Evolutionary conservation across 2,113 vertebrate species (phyloP).

Genomic region (Thalassoma bifasciatum): DNA sequence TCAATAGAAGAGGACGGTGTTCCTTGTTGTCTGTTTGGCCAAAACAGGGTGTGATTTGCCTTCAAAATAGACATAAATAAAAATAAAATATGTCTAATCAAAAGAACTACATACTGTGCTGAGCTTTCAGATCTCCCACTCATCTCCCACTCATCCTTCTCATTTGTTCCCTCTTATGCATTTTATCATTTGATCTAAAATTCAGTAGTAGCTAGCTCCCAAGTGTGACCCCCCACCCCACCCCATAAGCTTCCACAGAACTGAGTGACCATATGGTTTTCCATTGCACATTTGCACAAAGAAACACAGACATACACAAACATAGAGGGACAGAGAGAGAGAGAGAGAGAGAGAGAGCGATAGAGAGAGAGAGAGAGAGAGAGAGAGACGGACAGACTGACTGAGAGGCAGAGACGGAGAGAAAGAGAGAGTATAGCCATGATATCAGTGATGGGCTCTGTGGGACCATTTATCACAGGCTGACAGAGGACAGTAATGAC

Average conservation of each 20-base stretch:
- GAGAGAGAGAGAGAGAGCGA: background rate
- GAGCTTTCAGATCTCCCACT: background rate
- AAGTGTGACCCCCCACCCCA: slow-evolving; percentile 9
- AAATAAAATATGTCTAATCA: background rate
- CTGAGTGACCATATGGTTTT: slow-evolving; percentile 2
- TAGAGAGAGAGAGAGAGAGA: background rate
- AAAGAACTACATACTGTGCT: background rate
- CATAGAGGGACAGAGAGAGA: background rate
- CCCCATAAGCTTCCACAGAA: slow-evolving; percentile 1
- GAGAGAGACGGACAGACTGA: background rate
- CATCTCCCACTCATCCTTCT: too few relatives aligned
- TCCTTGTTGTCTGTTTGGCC: background rate
- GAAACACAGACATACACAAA: background rate
- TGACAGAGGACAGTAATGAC: slow-evolving; percentile 59
- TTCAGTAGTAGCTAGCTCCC: background rate
- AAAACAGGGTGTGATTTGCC: background rate
- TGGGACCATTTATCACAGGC: slow-evolving; percentile 50
- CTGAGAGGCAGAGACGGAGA: too few relatives aligned
- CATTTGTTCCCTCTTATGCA: background rate
- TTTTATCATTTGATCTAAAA: slow-evolving; percentile 25
- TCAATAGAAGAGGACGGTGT: background rate
- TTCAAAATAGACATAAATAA: too few relatives aligned
- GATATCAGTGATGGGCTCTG: slow-evolving; percentile 37
- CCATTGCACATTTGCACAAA: slow-evolving; percentile 5
- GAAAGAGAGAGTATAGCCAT: background rate